Conservation (phyloP, 1,140 invertebrate genomes). For the Olivierus martensii region DNA sequence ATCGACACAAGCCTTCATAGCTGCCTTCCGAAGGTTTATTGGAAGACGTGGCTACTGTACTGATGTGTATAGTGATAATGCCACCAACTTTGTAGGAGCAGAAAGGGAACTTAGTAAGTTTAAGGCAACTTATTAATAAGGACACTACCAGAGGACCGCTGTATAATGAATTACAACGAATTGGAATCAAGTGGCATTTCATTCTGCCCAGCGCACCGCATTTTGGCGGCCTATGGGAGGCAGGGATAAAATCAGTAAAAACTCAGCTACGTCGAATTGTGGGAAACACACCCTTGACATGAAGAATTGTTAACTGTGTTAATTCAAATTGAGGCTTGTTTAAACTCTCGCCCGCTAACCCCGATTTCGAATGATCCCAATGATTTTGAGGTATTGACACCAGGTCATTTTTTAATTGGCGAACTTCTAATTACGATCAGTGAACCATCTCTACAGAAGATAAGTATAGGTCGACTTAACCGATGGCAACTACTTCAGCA, state of each 20-base stretch:
- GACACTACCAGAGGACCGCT: too few relatives aligned
- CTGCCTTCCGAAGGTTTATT: slow-evolving; percentile 22
- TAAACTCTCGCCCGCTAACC: slow-evolving; percentile 8
- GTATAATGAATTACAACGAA: too few relatives aligned
- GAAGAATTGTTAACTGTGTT: slow-evolving; percentile 8
- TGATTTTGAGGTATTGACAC: slow-evolving; percentile 19
- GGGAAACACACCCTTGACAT: neutral
- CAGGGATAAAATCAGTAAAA: slow-evolving; percentile 1
- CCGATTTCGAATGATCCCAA: neutral
- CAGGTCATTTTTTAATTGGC: slow-evolving; percentile 30
- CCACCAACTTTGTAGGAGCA: slow-evolving; percentile 24
- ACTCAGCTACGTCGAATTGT: neutral
- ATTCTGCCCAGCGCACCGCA: slow-evolving; percentile 1
- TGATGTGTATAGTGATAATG: slow-evolving; percentile 24
- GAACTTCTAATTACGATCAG: slow-evolving; percentile 20
- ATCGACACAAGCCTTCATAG: slow-evolving; percentile 18
- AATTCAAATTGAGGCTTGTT: slow-evolving; percentile 4
- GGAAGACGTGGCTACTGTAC: slow-evolving; percentile 19
- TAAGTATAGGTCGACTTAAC: slow-evolving; percentile 16
- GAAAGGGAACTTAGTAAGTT: slow-evolving; percentile 1
- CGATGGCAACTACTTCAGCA: slow-evolving; percentile 18
- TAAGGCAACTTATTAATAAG: too few relatives aligned
- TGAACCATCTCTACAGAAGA: slow-evolving; percentile 14
- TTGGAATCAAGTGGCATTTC: too few relatives aligned
- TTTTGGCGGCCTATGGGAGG: too few relatives aligned